Evolutionary conservation across 1,140 invertebrate species (phyloP).

Genomic region (Diuraphis noxia): DNA sequence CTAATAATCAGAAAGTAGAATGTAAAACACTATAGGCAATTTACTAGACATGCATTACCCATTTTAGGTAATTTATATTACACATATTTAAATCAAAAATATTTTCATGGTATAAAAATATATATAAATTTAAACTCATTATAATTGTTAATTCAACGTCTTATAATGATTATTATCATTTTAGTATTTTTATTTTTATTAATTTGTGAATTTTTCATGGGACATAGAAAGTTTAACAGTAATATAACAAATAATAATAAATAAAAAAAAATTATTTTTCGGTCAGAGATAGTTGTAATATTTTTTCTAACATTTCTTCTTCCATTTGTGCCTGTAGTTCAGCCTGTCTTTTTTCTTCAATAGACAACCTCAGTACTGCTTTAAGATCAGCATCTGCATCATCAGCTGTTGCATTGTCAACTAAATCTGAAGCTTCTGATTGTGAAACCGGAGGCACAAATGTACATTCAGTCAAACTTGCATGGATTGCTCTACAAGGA

Average conservation of each 20-base stretch:
- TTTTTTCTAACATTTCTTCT: slow-evolving; percentile 76
- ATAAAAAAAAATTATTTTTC: slow-evolving; percentile 61
- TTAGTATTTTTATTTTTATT: not conserved
- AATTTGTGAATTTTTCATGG: not conserved
- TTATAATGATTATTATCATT: not conserved
- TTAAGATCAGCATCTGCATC: slow-evolving; percentile 65
- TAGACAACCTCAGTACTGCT: slow-evolving; percentile 73
- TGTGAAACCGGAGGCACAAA: slow-evolving; percentile 56
- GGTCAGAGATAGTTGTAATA: slow-evolving; percentile 74
- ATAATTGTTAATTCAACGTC: not conserved
- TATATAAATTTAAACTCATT: not conserved
- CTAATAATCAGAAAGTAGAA: not conserved
- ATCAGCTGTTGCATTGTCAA: not conserved
- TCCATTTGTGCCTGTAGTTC: slow-evolving; percentile 70
- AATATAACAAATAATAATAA: not conserved
- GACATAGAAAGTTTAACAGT: not conserved
- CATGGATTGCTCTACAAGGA: slow-evolving; percentile 67
- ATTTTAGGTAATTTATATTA: not conserved
- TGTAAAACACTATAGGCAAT: not conserved
- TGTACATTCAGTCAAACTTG: slow-evolving; percentile 63
- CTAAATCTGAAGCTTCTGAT: not conserved
- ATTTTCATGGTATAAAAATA: slow-evolving; percentile 21
- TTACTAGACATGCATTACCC: not conserved
- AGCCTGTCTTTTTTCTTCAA: slow-evolving; percentile 71
- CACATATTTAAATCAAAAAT: slow-evolving; percentile 12